phyloP scores from a whole-genome alignment of 2,797 vertebrate species.

The Eutrigla gurnardus region DNA sequence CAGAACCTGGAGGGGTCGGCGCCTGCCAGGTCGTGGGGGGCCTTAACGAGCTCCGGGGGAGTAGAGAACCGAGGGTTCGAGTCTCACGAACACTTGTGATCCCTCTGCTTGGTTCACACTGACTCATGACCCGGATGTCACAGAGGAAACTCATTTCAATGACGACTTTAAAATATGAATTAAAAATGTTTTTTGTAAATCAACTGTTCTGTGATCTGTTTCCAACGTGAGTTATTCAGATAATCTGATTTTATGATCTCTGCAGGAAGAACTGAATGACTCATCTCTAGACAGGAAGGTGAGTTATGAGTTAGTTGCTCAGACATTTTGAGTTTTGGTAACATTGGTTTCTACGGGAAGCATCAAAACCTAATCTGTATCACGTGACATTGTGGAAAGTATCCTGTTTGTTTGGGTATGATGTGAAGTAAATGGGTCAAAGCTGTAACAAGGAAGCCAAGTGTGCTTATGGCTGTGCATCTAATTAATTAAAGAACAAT shows the following conservation, averaged over 20 bases:
- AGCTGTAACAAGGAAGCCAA: no score
- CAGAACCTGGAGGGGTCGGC: neutral
- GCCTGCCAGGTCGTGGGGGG: slow-evolving; percentile 7
- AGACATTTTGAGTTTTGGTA: no score
- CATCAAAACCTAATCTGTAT: no score
- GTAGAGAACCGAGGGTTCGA: slow-evolving; percentile 66
- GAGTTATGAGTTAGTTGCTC: no score
- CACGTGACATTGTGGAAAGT: no score
- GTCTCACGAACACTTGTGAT: slow-evolving; percentile 49
- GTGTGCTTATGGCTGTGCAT: neutral
- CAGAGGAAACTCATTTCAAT: neutral
- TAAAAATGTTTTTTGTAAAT: neutral
- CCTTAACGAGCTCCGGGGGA: neutral
- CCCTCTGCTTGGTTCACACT: neutral
- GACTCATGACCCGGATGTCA: neutral
- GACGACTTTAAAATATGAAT: neutral
- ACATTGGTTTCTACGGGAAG: no score
- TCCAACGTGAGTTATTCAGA: no score
- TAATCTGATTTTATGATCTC: no score
- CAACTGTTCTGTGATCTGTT: neutral
- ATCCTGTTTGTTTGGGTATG: no score
- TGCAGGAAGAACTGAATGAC: no score
- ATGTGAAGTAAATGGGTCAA: no score
- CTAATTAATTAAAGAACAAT: neutral
- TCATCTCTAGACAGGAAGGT: no score